Evolutionary conservation across 2,888 invertebrate genomes (phyloP).

Genomic region (Xestia c-nigrum): DNA sequence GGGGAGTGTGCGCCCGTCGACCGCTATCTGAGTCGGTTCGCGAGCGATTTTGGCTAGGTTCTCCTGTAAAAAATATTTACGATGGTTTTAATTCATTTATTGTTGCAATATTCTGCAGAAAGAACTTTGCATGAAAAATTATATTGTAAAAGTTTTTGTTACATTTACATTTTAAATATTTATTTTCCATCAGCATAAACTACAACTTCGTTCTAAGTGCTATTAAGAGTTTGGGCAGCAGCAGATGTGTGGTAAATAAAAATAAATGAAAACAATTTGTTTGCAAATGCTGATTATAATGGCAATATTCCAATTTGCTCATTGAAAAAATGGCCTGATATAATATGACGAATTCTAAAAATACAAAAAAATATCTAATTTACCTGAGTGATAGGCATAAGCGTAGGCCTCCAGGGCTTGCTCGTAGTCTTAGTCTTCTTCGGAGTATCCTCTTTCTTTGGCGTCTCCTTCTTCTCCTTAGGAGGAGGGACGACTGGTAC

Average conservation of each 20-base stretch:
- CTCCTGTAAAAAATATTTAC: slow-evolving; percentile 75
- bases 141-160: background rate
- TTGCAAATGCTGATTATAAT: background rate
- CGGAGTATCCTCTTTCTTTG: slow-evolving; percentile 76
- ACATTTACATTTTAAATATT: background rate
- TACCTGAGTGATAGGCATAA: slow-evolving; percentile 92
- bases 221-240: background rate
- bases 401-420: slow-evolving; percentile 93
- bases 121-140: background rate
- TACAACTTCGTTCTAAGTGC: background rate
- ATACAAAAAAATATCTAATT: slow-evolving; percentile 61
- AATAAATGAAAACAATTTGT: background rate
- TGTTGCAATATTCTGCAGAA: background rate
- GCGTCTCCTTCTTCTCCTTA: slow-evolving; percentile 81
- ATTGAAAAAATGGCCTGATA: background rate
- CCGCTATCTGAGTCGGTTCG: slow-evolving; percentile 90
- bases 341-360: background rate
- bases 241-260: background rate
- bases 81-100: background rate
- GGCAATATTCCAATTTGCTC: background rate
- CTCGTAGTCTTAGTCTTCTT: slow-evolving; percentile 88
- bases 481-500: slow-evolving; percentile 42
- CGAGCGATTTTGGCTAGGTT: slow-evolving; percentile 83
- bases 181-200: slow-evolving; percentile 31
- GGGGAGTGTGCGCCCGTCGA: slow-evolving; percentile 90